A percentile compares a stretch with the other conserved stretches of the same genome.
Evolutionary conservation across 2,888 invertebrate genomes (phyloP).

Genomic region (Petrophora chlorosata): DNA sequence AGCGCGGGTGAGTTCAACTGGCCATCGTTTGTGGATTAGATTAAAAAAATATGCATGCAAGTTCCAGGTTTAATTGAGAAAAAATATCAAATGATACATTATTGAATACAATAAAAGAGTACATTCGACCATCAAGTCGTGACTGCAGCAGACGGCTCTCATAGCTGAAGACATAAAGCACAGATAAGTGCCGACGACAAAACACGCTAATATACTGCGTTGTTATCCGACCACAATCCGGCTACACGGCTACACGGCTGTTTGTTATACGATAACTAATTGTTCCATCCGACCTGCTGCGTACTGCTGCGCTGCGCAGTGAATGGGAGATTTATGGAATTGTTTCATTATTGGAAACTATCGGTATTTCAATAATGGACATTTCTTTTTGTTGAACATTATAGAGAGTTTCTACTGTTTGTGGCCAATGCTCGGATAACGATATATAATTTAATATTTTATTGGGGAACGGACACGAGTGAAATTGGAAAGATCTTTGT

Average conservation of each 20-base stretch:
- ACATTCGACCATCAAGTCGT: neutral
- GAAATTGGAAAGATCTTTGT: slow-evolving; percentile 14
- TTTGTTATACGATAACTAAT: slow-evolving; percentile 27
- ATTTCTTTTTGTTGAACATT: slow-evolving; percentile 8
- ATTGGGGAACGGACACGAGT: slow-evolving; percentile 9
- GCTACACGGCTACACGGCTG: slow-evolving; percentile 2
- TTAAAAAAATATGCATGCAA: no score
- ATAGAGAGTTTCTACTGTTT: slow-evolving; percentile 8
- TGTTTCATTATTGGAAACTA: slow-evolving; percentile 22
- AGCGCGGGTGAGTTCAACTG: no score
- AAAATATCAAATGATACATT: no score
- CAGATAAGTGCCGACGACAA: slow-evolving; percentile 29
- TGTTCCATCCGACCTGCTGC: slow-evolving; percentile 23
- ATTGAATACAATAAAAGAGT: neutral
- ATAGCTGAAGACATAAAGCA: slow-evolving; percentile 16
- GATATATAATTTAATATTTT: slow-evolving; percentile 18
- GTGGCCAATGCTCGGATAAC: slow-evolving; percentile 9
- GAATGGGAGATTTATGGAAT: slow-evolving; percentile 30
- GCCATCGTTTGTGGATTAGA: no score
- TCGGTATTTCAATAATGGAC: slow-evolving; percentile 23
- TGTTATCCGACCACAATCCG: slow-evolving; percentile 11
- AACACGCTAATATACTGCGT: slow-evolving; percentile 21
- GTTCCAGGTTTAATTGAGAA: no score
- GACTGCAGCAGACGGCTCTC: slow-evolving; percentile 1
- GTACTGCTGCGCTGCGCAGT: no score